Percentiles rank a stretch among this genome's conserved stretches.
These are phyloP conservation scores for Anagrus nilaparvatae DNA, from an alignment of 1,140 invertebrate genomes.

Conservation along the genomic window DNA sequence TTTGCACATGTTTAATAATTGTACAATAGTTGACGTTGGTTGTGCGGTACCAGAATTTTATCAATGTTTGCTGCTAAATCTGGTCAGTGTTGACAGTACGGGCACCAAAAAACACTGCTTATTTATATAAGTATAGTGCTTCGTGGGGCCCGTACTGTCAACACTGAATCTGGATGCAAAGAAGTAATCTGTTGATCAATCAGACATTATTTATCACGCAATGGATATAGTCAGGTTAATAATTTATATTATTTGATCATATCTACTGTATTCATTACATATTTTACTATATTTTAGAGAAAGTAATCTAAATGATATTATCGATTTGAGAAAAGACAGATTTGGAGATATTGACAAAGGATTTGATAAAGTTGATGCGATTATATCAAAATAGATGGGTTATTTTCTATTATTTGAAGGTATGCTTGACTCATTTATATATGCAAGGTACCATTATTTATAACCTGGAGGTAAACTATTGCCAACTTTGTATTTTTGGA, in stretches of 20 bases:
- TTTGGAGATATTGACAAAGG: slow-evolving; percentile 81
- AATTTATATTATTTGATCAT: slow-evolving; percentile 33
- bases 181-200: slow-evolving; percentile 88
- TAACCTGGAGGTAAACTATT: slow-evolving; percentile 68
- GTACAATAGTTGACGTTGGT: slow-evolving; percentile 89
- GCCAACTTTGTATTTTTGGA: slow-evolving; percentile 82
- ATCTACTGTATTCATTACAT: not conserved
- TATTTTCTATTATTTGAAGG: slow-evolving; percentile 97
- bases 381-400: slow-evolving; percentile 99
- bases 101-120: too few relatives aligned
- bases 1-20: slow-evolving; percentile 53
- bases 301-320: slow-evolving; percentile 61
- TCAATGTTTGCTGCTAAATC: slow-evolving; percentile 94
- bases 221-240: slow-evolving; percentile 70
- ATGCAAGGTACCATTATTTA: slow-evolving; percentile 88
- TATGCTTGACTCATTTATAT: slow-evolving; percentile 89
- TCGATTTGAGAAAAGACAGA: slow-evolving; percentile 72
- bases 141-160: too few relatives aligned
- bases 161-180: too few relatives aligned
- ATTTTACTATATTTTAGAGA: slow-evolving; percentile 43
- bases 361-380: slow-evolving; percentile 83
- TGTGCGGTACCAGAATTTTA: slow-evolving; percentile 94
- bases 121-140: too few relatives aligned
- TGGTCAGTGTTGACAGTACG: too few relatives aligned
- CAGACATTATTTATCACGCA: slow-evolving; percentile 77